phyloP scores from a whole-genome alignment of 2,113 vertebrate species.

The Brachyhypopomus gauderio region DNA sequence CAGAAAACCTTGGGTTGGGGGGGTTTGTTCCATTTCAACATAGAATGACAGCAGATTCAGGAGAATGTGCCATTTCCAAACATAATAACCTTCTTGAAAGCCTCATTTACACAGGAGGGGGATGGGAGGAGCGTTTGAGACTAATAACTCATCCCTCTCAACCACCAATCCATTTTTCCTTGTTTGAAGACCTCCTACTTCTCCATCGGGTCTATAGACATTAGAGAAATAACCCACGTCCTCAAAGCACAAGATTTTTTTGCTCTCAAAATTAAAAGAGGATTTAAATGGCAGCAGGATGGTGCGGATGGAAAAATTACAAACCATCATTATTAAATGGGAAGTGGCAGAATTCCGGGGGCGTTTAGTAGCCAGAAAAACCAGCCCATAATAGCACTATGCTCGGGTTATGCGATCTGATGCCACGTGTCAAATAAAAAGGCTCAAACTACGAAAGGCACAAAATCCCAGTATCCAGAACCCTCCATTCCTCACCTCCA shows the following conservation, averaged over 20 bases:
- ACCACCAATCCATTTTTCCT: constrained; percentile 42
- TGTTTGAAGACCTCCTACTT: neutral
- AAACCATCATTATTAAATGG: constrained; percentile 14
- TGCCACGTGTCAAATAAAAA: no score
- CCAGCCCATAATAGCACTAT: constrained; percentile 20
- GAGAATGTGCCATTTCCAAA: constrained; percentile 68
- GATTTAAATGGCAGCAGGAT: neutral
- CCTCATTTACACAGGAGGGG: constrained; percentile 57
- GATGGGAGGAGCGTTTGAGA: constrained; percentile 64
- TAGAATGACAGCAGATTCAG: constrained; percentile 63
- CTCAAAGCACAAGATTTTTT: constrained; percentile 24
- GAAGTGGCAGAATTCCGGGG: neutral
- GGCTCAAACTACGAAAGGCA: no score
- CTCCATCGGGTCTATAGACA: neutral
- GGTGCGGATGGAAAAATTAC: neutral
- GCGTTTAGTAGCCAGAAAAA: constrained; percentile 25
- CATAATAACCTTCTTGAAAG: constrained; percentile 75
- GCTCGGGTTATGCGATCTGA: constrained; percentile 1
- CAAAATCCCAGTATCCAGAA: no score
- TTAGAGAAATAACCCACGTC: constrained; percentile 17
- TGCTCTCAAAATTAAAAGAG: neutral
- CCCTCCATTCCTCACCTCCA: no score
- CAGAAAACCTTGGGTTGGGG: neutral
- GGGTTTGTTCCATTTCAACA: constrained; percentile 71
- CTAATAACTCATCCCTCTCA: constrained; percentile 68